These are phyloP conservation scores for Pseudorhombus dupliciocellatus DNA, from an alignment of 2,113 vertebrate genomes.

Conservation along the genomic window DNA sequence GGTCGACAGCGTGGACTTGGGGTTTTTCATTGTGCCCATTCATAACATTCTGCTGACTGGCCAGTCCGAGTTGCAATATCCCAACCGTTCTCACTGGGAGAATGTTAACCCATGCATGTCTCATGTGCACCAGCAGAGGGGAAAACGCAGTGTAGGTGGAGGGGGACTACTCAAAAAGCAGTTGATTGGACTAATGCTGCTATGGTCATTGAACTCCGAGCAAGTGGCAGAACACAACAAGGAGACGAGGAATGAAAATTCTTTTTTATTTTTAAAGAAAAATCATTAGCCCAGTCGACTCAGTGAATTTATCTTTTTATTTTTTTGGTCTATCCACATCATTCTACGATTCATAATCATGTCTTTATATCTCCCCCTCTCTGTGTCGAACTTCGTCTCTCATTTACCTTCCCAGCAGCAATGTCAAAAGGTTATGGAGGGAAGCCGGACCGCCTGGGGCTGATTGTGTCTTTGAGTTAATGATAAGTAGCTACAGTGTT, in stretches of 20 bases:
- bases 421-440: constrained; percentile 75
- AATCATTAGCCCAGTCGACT: background rate
- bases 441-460: constrained; percentile 72
- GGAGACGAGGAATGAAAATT: background rate
- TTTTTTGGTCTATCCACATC: constrained; percentile 43
- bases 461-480: constrained; percentile 78
- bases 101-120: constrained; percentile 76
- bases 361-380: constrained; percentile 28
- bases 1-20: constrained; percentile 71
- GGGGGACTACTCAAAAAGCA: constrained; percentile 17
- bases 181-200: constrained; percentile 44
- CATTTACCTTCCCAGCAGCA: constrained; percentile 77
- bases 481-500: constrained; percentile 76
- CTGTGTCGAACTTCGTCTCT: constrained; percentile 59
- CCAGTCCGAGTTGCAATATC: constrained; percentile 70
- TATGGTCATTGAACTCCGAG: constrained; percentile 29
- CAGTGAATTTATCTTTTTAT: constrained; percentile 10
- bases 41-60: constrained; percentile 82
- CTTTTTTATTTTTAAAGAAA: constrained; percentile 7
- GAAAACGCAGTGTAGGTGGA: constrained; percentile 4
- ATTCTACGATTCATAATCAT: constrained; percentile 50
- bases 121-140: constrained; percentile 40
- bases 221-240: constrained; percentile 22
- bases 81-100: constrained; percentile 67
- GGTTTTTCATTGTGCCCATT: constrained; percentile 79